Conservation (phyloP, 2,113 vertebrate species). For the Otocyon megalotis region DNA sequence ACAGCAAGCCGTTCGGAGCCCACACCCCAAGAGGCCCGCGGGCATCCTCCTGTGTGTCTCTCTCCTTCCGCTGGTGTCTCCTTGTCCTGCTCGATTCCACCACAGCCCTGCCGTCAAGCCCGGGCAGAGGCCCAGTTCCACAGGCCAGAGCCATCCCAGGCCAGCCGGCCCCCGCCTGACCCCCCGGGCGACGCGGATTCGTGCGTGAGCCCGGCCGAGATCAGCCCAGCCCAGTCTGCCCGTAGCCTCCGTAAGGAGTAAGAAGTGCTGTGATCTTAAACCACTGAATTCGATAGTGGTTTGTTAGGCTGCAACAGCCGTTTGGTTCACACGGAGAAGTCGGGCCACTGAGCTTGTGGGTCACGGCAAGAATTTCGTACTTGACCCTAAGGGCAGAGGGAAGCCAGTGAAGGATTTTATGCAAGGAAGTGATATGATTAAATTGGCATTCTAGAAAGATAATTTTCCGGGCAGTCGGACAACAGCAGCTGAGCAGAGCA, state of each 20-base stretch:
- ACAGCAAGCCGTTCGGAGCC: rapidly evolving
- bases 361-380: background rate
- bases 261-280: rapidly evolving
- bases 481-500: too few species aligned
- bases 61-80: background rate
- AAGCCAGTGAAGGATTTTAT: background rate
- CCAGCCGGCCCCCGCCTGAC: background rate
- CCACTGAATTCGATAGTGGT: rapidly evolving
- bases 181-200: too few species aligned
- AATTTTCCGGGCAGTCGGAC: background rate
- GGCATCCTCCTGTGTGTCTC: rapidly evolving
- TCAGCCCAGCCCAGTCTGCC: rapidly evolving
- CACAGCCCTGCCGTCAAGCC: too few species aligned
- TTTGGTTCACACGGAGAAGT: background rate
- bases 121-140: too few species aligned
- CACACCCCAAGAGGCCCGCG: rapidly evolving
- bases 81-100: background rate
- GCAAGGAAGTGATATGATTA: background rate
- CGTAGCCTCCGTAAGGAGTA: rapidly evolving
- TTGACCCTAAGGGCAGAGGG: background rate
- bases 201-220: rapidly evolving
- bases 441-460: background rate
- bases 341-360: background rate
- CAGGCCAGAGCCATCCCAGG: rapidly evolving
- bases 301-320: rapidly evolving